Conservation (phyloP, 2,888 invertebrate genomes). For the Troides oblongomaculatus region DNA sequence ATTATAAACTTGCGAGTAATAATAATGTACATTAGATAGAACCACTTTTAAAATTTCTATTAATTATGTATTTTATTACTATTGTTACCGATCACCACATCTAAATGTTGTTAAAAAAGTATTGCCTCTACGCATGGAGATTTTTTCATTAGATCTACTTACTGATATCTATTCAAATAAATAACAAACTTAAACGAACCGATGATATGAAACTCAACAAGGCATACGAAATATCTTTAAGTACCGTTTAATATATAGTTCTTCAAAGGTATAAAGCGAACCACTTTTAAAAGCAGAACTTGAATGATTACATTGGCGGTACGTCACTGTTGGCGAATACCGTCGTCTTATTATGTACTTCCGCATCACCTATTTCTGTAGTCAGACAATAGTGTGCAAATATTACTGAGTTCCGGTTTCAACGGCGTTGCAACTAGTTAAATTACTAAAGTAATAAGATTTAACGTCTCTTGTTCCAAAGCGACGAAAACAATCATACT, state of each 20-base stretch:
- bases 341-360: too few relatives aligned
- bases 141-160: conserved; percentile 68
- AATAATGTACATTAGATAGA: conserved; percentile 54
- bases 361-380: too few relatives aligned
- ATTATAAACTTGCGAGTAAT: conserved; percentile 43
- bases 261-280: conserved; percentile 5
- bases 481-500: too few relatives aligned
- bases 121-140: conserved; percentile 75
- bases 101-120: conserved; percentile 77
- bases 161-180: conserved; percentile 58
- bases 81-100: conserved; percentile 73
- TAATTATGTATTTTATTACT: conserved; percentile 70
- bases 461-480: too few relatives aligned
- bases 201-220: conserved; percentile 49
- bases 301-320: conserved; percentile 33
- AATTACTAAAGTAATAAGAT: too few relatives aligned
- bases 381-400: too few relatives aligned
- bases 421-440: too few relatives aligned
- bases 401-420: too few relatives aligned
- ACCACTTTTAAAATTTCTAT: conserved; percentile 60
- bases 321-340: too few relatives aligned
- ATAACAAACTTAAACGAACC: conserved; percentile 59
- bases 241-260: conserved; percentile 64
- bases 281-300: conserved; percentile 36
- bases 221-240: conserved; percentile 52